phyloP scores from a whole-genome alignment of 2,797 vertebrate genomes.

The Argya squamiceps region DNA sequence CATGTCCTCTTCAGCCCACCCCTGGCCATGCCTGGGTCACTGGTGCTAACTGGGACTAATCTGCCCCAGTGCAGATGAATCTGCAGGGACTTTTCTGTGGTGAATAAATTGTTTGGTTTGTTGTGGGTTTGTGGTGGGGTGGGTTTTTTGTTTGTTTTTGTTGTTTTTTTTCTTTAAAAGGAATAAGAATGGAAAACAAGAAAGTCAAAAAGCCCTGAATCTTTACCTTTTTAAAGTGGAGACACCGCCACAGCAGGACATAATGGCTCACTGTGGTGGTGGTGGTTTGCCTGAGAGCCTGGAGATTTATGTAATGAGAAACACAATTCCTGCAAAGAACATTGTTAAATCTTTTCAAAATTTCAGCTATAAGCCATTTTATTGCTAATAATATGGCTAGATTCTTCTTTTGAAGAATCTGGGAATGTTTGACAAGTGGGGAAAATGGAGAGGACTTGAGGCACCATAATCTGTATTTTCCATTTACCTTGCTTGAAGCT shows the following conservation, averaged over 20 bases:
- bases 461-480: constrained; percentile 45
- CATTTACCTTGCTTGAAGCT: constrained; percentile 53
- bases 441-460: constrained; percentile 49
- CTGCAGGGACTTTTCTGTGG: background rate
- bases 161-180: background rate
- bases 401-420: constrained; percentile 62
- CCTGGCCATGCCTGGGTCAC: background rate
- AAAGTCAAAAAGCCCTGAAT: constrained; percentile 40
- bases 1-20: background rate
- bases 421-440: constrained; percentile 53
- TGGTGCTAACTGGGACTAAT: background rate
- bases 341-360: constrained; percentile 49
- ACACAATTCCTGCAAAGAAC: constrained; percentile 56
- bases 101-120: background rate
- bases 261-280: constrained; percentile 30
- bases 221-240: constrained; percentile 50
- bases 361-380: constrained; percentile 63
- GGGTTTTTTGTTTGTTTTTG: no score
- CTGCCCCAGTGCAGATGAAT: background rate
- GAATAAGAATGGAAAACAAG: constrained; percentile 7
- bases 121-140: background rate
- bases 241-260: constrained; percentile 56
- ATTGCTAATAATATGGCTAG: constrained; percentile 66
- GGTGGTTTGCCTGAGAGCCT: constrained; percentile 49
- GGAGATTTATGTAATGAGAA: constrained; percentile 70